Base-by-base conservation (phyloP, 2,113 vertebrate species). In the Fulica atra region DNA sequence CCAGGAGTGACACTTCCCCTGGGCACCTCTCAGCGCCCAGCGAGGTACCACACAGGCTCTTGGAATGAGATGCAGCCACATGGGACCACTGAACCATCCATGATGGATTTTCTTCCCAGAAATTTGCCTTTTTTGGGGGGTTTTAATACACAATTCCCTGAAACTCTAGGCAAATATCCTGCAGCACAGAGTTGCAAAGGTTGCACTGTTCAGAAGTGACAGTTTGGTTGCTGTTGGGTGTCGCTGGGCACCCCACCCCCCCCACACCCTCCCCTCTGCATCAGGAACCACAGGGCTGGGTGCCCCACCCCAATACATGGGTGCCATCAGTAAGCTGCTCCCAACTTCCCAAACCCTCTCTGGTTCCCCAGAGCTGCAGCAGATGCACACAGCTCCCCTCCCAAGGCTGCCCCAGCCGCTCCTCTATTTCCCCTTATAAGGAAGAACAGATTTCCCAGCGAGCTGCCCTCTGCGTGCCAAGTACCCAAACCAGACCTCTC, bases 161-260 rank as follows among this genome's bases (percentile, higher is more conserved):
- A 59, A 88, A 77, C 90, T 96, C 92, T 65, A 85, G 94, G 96
- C 96, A 97, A 95, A 96, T 92, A 90, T 90, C 96, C 92, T 66
- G 88, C 92, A 42, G 6, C 19, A 10, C 63, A 77, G 85, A 93
- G 79, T 5, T 48, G 66, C 71, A 90, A 69, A 76, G 7, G 1
- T 71, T 38, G 63, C 69, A 76, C 38, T 6, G 20, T 31, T 57
- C 1, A 5, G 21, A 81, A 46, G 33, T 29, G 0, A 31, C 1
- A 33, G 18, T 56, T 29, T 33, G 17, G 28, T 18, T 56, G 53
- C 17, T 56, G 53, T 11, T 5, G 29, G 26, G 40, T 21, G 73
- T n/a, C 10, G 5, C 46, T 1, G 3, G 38, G 57, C 56, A 48
- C 20, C 28, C 44, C 24, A 53, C 56, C 42, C 20, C 28, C 44